Base-by-base conservation (phyloP, 1,140 invertebrate species). In the Brachionus sp. region DNA sequence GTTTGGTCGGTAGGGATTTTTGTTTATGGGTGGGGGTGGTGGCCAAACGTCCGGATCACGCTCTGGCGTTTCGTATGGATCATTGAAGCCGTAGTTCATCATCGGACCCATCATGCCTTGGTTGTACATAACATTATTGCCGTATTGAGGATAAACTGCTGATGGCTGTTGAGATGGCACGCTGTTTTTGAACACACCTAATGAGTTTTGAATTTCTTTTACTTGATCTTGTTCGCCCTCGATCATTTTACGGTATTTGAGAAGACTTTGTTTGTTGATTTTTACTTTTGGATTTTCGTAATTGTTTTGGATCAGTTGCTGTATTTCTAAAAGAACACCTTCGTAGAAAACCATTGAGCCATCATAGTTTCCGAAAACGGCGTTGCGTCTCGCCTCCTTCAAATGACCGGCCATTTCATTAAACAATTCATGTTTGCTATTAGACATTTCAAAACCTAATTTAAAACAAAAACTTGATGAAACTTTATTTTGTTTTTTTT, bases 361-460 rank as follows among this genome's bases (percentile, higher is more conserved):
- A 86, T 98, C 96, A 88, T 98, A 98, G 88, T 97, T 97, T 6
- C 96, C 95, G 86, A 95, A 93, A 84, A 98, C 90, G 80, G 95
- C 94, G 93, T 94, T 95, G 90, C 98, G 95, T 85, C 96, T 91
- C 42, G 94, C 96, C 87, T 97, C 90, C 90, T 95, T 95, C 57
- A 80, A 62, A 66, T 80, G 77, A 7, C 78, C 94, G 93, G 90
- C 95, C 95, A 90, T 95, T 94, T 91, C 92, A 93, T 88, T 95
- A 95, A 91, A 33, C 39, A 75, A 75, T 46, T 46, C 70, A 44
- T 75, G 39, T 10, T 75, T 75, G 39, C 19, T 46, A 46, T 46
- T 75, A 10, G 33, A 16, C 68, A 73, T 73, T 29, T 29, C 29
- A 29, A 29, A 3, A 29, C 29, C 29, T 29, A 29, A 29, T 29